phyloP scores from a whole-genome alignment of 2,888 invertebrate genomes.

The Orthosia incerta region DNA sequence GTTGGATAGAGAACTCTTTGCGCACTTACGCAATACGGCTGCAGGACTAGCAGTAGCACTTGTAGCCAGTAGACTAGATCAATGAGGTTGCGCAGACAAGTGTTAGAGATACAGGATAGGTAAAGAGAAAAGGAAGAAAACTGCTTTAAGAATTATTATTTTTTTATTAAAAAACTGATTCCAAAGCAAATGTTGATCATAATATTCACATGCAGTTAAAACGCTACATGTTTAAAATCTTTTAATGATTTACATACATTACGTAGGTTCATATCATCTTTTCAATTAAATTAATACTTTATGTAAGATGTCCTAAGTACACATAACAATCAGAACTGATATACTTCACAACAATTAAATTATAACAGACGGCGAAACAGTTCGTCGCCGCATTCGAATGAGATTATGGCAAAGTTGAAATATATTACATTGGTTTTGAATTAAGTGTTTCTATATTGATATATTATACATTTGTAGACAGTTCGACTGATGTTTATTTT shows the following conservation, averaged over 20 bases:
- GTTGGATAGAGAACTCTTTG: too few species aligned
- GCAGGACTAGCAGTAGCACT: neutral
- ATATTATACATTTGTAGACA: conserved; percentile 50
- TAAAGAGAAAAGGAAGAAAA: conserved; percentile 61
- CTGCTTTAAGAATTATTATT: conserved; percentile 74
- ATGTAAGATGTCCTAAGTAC: conserved; percentile 61
- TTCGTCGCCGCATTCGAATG: conserved; percentile 24
- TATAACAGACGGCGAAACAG: conserved; percentile 22
- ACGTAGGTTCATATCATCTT: conserved; percentile 59
- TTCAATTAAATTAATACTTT: conserved; percentile 61
- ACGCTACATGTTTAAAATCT: conserved; percentile 78
- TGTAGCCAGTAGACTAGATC: too few species aligned
- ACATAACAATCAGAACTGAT: conserved; percentile 56
- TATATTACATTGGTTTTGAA: conserved; percentile 42
- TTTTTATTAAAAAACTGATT: conserved; percentile 88
- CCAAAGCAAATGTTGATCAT: conserved; percentile 88
- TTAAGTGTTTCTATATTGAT: conserved; percentile 30
- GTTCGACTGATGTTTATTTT: conserved; percentile 47
- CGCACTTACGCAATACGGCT: too few species aligned
- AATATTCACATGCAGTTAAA: conserved; percentile 87
- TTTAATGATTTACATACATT: conserved; percentile 68
- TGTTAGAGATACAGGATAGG: too few species aligned
- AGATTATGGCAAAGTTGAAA: conserved; percentile 44
- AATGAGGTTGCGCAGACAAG: neutral
- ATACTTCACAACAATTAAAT: conserved; percentile 49